Percentiles rank a stretch among this genome's conserved stretches.
These are phyloP conservation scores for Volucella zonaria DNA, from an alignment of 2,888 invertebrate genomes.

Conservation along the genomic window DNA sequence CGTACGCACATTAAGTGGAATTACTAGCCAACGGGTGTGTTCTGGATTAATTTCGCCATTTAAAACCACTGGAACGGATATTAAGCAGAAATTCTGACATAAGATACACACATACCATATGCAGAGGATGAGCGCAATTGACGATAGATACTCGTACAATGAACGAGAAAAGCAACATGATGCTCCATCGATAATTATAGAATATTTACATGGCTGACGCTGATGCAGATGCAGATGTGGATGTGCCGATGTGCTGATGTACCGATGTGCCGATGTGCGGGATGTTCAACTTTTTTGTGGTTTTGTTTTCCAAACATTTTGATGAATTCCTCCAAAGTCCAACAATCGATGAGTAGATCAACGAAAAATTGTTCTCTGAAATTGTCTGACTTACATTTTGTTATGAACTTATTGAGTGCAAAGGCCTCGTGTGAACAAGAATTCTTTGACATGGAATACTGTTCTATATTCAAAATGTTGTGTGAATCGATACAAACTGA, in stretches of 20 bases:
- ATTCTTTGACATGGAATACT: too few species aligned
- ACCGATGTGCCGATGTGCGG: conserved; percentile 8
- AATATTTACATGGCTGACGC: conserved; percentile 47
- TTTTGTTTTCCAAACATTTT: conserved; percentile 17
- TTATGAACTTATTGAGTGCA: not conserved
- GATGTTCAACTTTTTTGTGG: conserved; percentile 21
- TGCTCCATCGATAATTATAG: conserved; percentile 58
- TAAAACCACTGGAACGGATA: conserved; percentile 44
- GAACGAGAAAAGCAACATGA: conserved; percentile 40
- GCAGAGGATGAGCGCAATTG: conserved; percentile 49
- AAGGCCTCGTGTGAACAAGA: too few species aligned
- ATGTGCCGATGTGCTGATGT: not conserved
- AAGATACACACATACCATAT: conserved; percentile 37
- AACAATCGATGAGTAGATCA: not conserved
- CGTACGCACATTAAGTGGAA: conserved; percentile 13
- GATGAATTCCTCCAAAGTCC: conserved; percentile 39
- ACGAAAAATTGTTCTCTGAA: conserved; percentile 4
- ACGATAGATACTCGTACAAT: conserved; percentile 34
- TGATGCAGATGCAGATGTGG: conserved; percentile 27
- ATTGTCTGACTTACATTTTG: conserved; percentile 16
- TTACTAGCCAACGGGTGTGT: conserved; percentile 39
- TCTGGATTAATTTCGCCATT: conserved; percentile 64
- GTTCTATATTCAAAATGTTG: too few species aligned
- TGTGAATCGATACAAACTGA: too few species aligned
- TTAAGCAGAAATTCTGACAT: conserved; percentile 33